These are phyloP conservation scores for Tetraneura akinire DNA, from an alignment of 1,140 invertebrate genomes.

Conservation along the genomic window DNA sequence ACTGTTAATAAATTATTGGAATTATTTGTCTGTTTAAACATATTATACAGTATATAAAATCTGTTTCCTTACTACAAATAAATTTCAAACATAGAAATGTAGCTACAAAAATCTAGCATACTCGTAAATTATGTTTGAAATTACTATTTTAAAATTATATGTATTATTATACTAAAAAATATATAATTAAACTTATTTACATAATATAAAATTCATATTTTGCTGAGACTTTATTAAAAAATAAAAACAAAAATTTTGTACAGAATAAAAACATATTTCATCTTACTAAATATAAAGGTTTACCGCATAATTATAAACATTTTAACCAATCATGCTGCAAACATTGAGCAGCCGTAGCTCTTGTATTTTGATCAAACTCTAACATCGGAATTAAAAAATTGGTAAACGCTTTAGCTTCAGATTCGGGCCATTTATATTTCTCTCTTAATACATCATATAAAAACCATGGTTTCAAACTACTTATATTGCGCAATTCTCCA, in stretches of 20 bases:
- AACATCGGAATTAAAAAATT: conserved; percentile 95
- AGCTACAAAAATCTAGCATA: conserved; percentile 17
- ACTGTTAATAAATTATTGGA: conserved; percentile 43
- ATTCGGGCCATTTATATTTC: conserved; percentile 89
- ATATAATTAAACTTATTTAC: conserved; percentile 48
- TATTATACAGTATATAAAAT: not conserved
- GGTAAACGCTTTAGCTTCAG: conserved; percentile 84
- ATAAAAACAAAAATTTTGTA: conserved; percentile 25
- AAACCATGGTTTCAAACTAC: conserved; percentile 90
- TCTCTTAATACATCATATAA: conserved; percentile 89
- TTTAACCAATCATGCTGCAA: conserved; percentile 90
- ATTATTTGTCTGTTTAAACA: conserved; percentile 35
- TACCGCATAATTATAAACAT: conserved; percentile 52
- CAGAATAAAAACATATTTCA: conserved; percentile 34
- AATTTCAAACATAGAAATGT: conserved; percentile 8
- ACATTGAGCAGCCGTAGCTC: conserved; percentile 91
- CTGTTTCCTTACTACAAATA: conserved; percentile 33
- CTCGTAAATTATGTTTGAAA: conserved; percentile 32
- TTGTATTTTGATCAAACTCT: conserved; percentile 83
- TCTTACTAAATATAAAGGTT: conserved; percentile 8
- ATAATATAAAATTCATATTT: conserved; percentile 28
- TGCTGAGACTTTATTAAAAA: conserved; percentile 36
- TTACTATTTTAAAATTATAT: conserved; percentile 34
- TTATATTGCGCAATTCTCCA: conserved; percentile 88
- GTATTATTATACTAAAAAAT: conserved; percentile 37